phyloP scores from a whole-genome alignment of 2,113 vertebrate genomes.

The Cathartes aura region DNA sequence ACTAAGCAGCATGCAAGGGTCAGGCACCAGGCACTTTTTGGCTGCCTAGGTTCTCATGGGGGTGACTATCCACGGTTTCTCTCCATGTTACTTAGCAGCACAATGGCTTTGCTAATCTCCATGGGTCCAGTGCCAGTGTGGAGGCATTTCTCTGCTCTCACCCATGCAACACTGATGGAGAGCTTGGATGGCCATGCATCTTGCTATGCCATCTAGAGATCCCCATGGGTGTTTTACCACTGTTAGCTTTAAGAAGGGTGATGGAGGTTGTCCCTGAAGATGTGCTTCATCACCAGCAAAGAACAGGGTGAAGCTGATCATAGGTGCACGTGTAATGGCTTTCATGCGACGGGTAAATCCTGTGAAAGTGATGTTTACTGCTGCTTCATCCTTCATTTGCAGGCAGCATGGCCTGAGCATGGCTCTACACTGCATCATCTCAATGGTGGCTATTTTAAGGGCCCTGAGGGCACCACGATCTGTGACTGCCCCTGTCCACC shows the following conservation, averaged over 20 bases:
- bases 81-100: not conserved
- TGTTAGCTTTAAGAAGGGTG: not conserved
- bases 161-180: not conserved
- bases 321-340: not conserved
- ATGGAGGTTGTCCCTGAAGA: not conserved
- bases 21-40: not conserved
- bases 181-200: not conserved
- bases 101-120: not conserved
- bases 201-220: not conserved
- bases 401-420: not conserved
- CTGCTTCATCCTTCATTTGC: not conserved
- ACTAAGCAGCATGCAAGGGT: not conserved
- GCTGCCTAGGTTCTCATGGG: not conserved
- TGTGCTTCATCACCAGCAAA: not conserved
- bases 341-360: not conserved
- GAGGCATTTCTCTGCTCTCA: not conserved
- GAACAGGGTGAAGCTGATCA: not conserved
- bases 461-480: fast-evolving
- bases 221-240: not conserved
- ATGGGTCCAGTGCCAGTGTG: fast-evolving
- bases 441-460: not conserved
- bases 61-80: not conserved
- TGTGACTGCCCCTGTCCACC: not conserved
- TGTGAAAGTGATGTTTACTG: not conserved
- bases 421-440: not conserved